A percentile compares a stretch with the other conserved stretches of the same genome.
These are phyloP conservation scores for Cantharis flavilabris DNA, from an alignment of 2,888 invertebrate genomes.

Conservation along the genomic window DNA sequence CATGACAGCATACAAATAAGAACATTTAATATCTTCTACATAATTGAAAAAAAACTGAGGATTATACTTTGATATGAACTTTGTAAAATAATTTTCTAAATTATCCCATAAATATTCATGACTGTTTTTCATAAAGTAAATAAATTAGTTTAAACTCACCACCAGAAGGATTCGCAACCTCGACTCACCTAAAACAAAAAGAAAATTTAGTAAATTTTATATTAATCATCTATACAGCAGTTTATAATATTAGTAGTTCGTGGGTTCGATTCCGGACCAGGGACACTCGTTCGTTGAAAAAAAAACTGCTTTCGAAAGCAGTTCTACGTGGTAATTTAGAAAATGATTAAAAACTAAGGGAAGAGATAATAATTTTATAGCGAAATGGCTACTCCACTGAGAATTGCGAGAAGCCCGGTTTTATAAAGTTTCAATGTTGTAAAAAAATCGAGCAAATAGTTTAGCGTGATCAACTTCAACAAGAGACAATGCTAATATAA, in stretches of 20 bases:
- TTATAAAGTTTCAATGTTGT: no score
- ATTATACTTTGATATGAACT: conserved; percentile 5
- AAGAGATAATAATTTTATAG: no score
- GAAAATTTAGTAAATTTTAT: background rate
- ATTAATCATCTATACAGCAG: background rate
- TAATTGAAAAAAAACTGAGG: conserved; percentile 9
- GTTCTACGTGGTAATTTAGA: no score
- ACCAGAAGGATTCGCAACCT: background rate
- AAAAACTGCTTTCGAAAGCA: no score
- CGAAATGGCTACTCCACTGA: no score
- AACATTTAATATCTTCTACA: conserved; percentile 6
- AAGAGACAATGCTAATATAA: no score
- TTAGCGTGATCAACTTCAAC: no score
- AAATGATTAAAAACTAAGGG: no score
- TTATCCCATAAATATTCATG: background rate
- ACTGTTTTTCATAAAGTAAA: background rate
- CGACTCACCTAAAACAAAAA: background rate
- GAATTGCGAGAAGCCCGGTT: no score
- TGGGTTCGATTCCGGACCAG: no score
- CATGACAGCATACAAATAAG: conserved; percentile 11
- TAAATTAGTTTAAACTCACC: background rate
- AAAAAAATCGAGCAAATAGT: no score
- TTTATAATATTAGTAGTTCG: background rate
- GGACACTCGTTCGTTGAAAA: no score
- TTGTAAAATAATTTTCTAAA: background rate